Conservation (phyloP, 2,888 invertebrate genomes). For the Biston stratarius region DNA sequence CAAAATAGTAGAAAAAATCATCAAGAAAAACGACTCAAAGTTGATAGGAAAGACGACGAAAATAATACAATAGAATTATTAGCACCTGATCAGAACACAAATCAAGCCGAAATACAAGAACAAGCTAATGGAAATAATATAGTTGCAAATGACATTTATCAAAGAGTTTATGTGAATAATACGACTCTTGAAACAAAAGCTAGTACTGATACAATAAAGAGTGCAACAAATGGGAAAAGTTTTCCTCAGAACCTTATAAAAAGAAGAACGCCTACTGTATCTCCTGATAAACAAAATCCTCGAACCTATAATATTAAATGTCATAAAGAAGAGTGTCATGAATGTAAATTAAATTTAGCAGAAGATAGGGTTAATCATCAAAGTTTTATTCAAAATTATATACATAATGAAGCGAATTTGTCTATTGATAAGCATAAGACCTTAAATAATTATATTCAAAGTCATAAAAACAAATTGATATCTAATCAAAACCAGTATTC, state of each 20-base stretch:
- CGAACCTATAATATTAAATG: not conserved
- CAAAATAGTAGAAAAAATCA: constrained; percentile 1
- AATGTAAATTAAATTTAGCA: too few species aligned
- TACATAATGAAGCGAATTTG: not conserved
- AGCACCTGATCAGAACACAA: not conserved
- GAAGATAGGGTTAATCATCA: not conserved
- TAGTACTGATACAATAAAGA: not conserved
- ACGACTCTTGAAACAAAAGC: not conserved
- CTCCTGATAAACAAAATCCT: not conserved
- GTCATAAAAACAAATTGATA: not conserved
- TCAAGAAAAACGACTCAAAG: not conserved
- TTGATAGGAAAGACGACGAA: not conserved
- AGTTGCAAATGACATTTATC: not conserved
- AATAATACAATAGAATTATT: not conserved
- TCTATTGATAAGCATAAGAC: not conserved
- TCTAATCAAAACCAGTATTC: not conserved
- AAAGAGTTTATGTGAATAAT: not conserved
- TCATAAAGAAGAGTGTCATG: not conserved
- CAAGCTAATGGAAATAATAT: not conserved
- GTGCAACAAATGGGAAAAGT: not conserved
- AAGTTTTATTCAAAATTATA: not conserved
- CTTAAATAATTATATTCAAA: not conserved
- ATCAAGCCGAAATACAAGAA: not conserved
- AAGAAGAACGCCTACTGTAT: not conserved
- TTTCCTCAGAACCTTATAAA: not conserved